Percentiles rank a stretch among this genome's conserved stretches.
Evolutionary conservation across 2,888 invertebrate species (phyloP).

Genomic region (Hypselothyrea guttata): DNA sequence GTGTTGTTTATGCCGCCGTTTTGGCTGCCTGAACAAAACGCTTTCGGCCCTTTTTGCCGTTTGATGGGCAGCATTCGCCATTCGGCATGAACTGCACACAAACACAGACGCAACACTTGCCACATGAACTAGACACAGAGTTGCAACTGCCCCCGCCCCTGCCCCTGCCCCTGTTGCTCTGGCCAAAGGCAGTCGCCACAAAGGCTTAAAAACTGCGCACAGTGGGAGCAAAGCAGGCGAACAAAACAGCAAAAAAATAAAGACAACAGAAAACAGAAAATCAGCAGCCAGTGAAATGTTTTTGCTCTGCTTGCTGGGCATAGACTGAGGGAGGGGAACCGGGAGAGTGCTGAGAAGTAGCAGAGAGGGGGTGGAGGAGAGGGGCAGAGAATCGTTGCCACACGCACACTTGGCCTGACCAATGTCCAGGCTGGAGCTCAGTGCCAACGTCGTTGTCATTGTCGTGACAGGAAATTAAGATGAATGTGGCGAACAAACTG

Average conservation of each 20-base stretch:
- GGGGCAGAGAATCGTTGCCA: conserved; percentile 11
- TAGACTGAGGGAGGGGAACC: conserved; percentile 13
- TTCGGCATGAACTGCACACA: conserved; percentile 47
- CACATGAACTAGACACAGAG: conserved; percentile 27
- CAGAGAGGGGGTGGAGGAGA: neutral
- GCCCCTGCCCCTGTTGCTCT: no score
- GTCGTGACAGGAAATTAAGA: conserved; percentile 77
- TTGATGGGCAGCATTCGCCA: conserved; percentile 62
- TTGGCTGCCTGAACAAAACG: conserved; percentile 51
- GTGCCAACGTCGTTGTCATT: conserved; percentile 68
- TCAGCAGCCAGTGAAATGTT: conserved; percentile 48
- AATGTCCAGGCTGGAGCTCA: conserved; percentile 27
- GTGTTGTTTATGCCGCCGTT: conserved; percentile 61
- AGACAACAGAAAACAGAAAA: conserved; percentile 12
- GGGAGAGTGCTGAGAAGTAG: conserved; percentile 11
- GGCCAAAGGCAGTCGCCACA: conserved; percentile 57
- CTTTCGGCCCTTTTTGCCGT: conserved; percentile 63
- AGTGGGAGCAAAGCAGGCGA: no score
- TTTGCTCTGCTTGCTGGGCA: conserved; percentile 33
- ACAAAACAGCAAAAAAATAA: conserved; percentile 13
- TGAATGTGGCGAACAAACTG: conserved; percentile 76
- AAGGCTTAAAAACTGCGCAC: conserved; percentile 65
- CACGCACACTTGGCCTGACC: conserved; percentile 53
- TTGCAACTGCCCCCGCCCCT: conserved; percentile 25
- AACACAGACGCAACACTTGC: conserved; percentile 10